phyloP scores from a whole-genome alignment of 1,140 invertebrate genomes.

The Delia radicum region DNA sequence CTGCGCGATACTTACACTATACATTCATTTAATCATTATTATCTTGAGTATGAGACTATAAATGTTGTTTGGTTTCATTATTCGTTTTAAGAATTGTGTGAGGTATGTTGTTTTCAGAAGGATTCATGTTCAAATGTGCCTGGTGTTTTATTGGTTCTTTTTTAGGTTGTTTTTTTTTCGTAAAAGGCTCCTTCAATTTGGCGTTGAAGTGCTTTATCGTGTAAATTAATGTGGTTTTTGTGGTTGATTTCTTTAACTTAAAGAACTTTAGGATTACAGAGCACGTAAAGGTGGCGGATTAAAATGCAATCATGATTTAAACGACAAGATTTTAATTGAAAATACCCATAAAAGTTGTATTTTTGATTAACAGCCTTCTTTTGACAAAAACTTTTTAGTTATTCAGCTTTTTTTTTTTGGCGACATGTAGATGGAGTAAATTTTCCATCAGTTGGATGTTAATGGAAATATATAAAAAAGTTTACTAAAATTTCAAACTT shows the following conservation, averaged over 20 bases:
- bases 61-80: not conserved
- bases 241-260: conserved; percentile 11
- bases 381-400: too few relatives aligned
- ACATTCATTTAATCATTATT: conserved; percentile 21
- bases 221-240: conserved; percentile 22
- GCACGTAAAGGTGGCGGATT: conserved; percentile 19
- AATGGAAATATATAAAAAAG: too few relatives aligned
- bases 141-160: not conserved
- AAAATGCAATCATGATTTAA: conserved; percentile 24
- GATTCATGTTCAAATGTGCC: not conserved
- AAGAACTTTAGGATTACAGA: not conserved
- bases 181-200: not conserved
- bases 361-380: not conserved
- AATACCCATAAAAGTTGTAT: conserved; percentile 3
- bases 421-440: too few relatives aligned
- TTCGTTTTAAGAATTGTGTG: not conserved
- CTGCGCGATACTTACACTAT: not conserved
- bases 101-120: not conserved
- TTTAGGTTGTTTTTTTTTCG: not conserved
- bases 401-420: too few relatives aligned
- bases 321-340: conserved; percentile 21
- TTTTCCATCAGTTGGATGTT: too few relatives aligned
- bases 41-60: not conserved
- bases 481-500: too few relatives aligned
- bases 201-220: conserved; percentile 21